phyloP scores from a whole-genome alignment of 2,888 invertebrate genomes.

The Latheticus oryzae region DNA sequence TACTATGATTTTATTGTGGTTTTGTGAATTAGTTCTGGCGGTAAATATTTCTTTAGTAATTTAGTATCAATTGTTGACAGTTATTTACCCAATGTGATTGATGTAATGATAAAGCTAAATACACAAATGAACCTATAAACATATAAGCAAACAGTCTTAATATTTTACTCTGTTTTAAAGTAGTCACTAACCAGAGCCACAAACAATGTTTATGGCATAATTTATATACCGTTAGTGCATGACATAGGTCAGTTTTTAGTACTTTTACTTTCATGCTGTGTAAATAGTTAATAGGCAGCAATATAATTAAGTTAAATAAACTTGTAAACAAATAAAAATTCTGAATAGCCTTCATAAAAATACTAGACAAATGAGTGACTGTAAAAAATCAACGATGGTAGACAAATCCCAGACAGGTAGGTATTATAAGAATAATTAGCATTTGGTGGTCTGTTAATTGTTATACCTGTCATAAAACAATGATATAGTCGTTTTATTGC shows the following conservation, averaged over 20 bases:
- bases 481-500: conserved; percentile 60
- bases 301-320: conserved; percentile 64
- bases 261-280: conserved; percentile 63
- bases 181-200: conserved; percentile 63
- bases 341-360: conserved; percentile 60
- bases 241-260: conserved; percentile 63
- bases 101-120: conserved; percentile 54
- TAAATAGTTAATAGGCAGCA: conserved; percentile 63
- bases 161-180: conserved; percentile 62
- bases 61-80: conserved; percentile 19
- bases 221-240: conserved; percentile 53
- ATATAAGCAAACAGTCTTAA: conserved; percentile 59
- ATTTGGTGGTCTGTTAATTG: conserved; percentile 60
- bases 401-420: conserved; percentile 49
- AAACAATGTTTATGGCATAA: conserved; percentile 64
- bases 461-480: conserved; percentile 60
- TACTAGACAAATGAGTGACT: conserved; percentile 47
- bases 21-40: conserved; percentile 1
- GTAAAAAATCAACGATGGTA: conserved; percentile 49
- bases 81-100: conserved; percentile 51
- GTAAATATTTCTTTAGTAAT: conserved; percentile 14
- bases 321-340: conserved; percentile 64
- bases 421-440: conserved; percentile 59
- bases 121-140: conserved; percentile 56
- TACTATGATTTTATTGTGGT: conserved; percentile 9